Evolutionary conservation across 2,888 invertebrate genomes (phyloP), one percentile per base, ranked within the genome.

Genomic region (Rugalucina vietnamica): DNA sequence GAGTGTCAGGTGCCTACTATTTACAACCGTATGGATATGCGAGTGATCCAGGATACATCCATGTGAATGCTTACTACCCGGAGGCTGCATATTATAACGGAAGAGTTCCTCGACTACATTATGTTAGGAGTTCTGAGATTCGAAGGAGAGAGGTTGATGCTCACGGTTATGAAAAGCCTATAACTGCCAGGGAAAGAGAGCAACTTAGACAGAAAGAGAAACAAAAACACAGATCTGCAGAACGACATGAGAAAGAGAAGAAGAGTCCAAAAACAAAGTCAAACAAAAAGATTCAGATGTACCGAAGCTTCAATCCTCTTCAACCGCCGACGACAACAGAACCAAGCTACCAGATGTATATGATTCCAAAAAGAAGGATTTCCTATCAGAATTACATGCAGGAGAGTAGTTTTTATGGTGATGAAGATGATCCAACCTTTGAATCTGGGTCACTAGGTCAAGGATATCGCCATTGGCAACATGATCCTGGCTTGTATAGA

Each of bases 361-460:
- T 60, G 57, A 57, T 60, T 27, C 54, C 54, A 32, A 76, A 39
- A 36, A 43, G 76, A 43, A 65, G 57, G 24, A 14, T 69, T 14
- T 76, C 76, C 10, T 39, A 76, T 39, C 84, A 80, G 72, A 86
- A 88, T 27, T 84, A 78, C 70, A 84, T 82, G 86, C 77, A 82
- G 49, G 84, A 88, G 60, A 81, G 75, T 14, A 70, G 74, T 73
- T 77, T 70, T 60, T 75, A 69, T 37, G 72, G 76, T 57, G 76
- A 76, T 24, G n/a, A n/a, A 37, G 75, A 70, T 21, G 72, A 72
- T 10, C 14, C 3, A 24, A 43, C 34, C 65, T 60, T 60, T 24
- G 60, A 60, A 18, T 65, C 65, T 3, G 65, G 34, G 5, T 65
- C 65, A 21, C 65, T 10, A 8, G 29, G 65, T 5, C 54, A 54